A percentile compares a stretch with the other conserved stretches of the same genome.
phyloP scores from a whole-genome alignment of 2,888 invertebrate species.

The Lasioglossum pauxillum region DNA sequence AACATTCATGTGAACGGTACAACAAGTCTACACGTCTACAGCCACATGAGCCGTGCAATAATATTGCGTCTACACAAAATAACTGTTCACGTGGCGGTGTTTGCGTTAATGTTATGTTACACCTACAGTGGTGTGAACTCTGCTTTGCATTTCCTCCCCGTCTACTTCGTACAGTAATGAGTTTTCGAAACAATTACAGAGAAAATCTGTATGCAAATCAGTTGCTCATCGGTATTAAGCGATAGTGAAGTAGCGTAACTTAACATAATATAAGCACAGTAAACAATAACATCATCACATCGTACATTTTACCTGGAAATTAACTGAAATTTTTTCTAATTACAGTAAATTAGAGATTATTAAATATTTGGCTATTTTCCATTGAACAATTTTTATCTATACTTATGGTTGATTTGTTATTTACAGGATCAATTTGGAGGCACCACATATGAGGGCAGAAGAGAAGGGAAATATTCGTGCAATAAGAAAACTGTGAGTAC shows the following conservation, averaged over 20 bases:
- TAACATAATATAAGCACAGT: background rate
- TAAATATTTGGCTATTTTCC: background rate
- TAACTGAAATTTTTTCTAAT: background rate
- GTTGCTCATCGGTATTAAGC: background rate
- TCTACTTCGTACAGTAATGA: background rate
- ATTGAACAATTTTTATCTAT: background rate
- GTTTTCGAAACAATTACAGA: background rate
- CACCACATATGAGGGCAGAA: background rate
- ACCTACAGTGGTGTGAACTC: background rate
- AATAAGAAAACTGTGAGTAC: background rate
- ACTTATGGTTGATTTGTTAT: background rate
- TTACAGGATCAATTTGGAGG: conserved; percentile 4
- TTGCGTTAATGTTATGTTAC: background rate
- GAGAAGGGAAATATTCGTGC: background rate
- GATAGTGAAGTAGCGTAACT: background rate
- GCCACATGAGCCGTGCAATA: background rate
- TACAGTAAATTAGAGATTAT: background rate
- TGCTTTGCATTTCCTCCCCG: background rate
- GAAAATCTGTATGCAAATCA: conserved; percentile 2
- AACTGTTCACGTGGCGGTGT: background rate
- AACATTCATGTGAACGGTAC: background rate
- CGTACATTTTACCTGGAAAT: background rate
- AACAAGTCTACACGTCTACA: background rate
- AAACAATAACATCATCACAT: background rate
- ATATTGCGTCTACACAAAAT: background rate